Conservation (phyloP, 2,113 vertebrate species). For the Halichoerus grypus region DNA sequence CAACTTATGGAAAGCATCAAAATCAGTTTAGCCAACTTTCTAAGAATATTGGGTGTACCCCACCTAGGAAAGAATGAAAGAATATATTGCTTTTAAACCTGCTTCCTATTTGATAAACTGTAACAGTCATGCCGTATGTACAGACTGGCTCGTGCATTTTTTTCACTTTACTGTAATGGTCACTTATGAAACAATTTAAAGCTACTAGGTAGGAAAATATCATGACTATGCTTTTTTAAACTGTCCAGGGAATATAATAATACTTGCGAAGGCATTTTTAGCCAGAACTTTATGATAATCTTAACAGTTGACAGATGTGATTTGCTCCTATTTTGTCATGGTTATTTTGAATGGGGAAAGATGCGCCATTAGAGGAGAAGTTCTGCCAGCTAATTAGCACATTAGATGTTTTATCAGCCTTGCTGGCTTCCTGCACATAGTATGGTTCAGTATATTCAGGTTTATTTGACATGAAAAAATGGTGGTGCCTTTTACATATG, state of each 20-base stretch:
- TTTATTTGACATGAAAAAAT: slow-evolving; percentile 8
- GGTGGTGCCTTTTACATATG: slow-evolving; percentile 37
- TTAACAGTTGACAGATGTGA: slow-evolving; percentile 36
- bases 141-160: background rate
- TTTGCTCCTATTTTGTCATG: slow-evolving; percentile 23
- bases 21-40: background rate
- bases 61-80: background rate
- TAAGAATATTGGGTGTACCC: background rate
- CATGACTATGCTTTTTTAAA: background rate
- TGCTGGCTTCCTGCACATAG: background rate
- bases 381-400: slow-evolving; percentile 52
- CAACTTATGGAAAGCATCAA: background rate
- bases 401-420: background rate
- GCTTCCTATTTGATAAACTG: background rate
- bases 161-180: slow-evolving; percentile 43
- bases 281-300: background rate
- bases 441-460: background rate
- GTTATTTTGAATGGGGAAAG: slow-evolving; percentile 33
- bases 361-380: background rate
- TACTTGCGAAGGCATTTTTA: slow-evolving; percentile 4
- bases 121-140: background rate
- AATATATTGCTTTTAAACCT: background rate
- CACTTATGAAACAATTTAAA: slow-evolving; percentile 34
- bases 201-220: background rate
- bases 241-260: slow-evolving; percentile 17